phyloP scores from a whole-genome alignment of 2,888 invertebrate species.

The Rhynchonema sp. region DNA sequence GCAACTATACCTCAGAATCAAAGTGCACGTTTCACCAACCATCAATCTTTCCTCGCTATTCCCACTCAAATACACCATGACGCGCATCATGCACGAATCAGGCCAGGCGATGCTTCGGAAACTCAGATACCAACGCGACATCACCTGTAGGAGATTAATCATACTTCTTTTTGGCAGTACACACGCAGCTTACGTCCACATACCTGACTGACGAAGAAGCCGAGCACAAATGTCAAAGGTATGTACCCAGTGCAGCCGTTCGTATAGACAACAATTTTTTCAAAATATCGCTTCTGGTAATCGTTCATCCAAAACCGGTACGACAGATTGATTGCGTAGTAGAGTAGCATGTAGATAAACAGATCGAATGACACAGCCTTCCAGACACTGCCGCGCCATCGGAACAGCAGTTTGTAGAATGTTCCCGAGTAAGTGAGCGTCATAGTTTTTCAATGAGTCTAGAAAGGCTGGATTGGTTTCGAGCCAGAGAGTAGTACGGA shows the following conservation, averaged over 20 bases:
- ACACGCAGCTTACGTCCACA: no score
- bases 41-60: neutral
- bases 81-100: neutral
- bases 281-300: neutral
- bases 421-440: no score
- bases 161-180: no score
- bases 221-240: neutral
- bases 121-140: neutral
- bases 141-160: no score
- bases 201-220: neutral
- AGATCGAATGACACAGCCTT: neutral
- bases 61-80: neutral
- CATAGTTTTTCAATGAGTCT: no score
- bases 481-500: no score
- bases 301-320: neutral
- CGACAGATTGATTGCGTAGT: neutral
- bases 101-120: neutral
- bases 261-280: neutral
- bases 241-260: neutral
- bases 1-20: no score
- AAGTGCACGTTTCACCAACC: no score
- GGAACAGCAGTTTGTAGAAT: no score
- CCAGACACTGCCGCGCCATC: neutral
- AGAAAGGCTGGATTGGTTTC: no score
- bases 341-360: neutral